Evolutionary conservation across 2,113 vertebrate species (phyloP), one percentile per base, ranked within the genome.

Genomic region (Oxyruncus cristatus): DNA sequence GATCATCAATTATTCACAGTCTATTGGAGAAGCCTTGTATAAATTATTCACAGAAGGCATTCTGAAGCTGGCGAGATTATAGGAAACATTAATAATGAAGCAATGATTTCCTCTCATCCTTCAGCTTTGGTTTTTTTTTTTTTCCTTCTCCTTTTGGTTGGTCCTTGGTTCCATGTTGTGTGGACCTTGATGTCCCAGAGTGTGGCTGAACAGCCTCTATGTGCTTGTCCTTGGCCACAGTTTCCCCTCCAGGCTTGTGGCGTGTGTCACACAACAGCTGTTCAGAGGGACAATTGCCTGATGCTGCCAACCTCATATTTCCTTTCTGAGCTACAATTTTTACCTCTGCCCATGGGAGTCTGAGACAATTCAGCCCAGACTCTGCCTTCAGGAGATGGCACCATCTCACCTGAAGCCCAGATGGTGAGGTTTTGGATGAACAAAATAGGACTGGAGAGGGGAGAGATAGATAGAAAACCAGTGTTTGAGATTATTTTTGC

Each of bases 1-100:
- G 20, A 95, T 42, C 66, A 92, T 96, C 79, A 97, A 96, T 97
- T 95, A 96, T 92, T 95, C 87, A 94, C 86, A 71, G 78, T 77
- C 79, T 94, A 49, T 95, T 95, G 93, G 87, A 96, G 93, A 95
- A 93, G 70, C 76, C 81, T 92, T 0, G 0, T 63, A 77, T 95
- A 80, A 95, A 95, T 96, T 88, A 96, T 96, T 97, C 85, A 96
- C 22, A 1, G 62, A 87, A 91, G 82, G 79, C 85, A 86, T 95
- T 93, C 76, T 95, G 82, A 93, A 96, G 71, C 85, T 93, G 82
- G 56, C 2, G 20, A 96, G 75, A 88, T 95, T 92, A 90, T 92
- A 92, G 83, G 70, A 87, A 86, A 93, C 68, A 84, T 95, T 88
- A 95, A 88, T 93, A 95, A 94, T 74, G 85, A 70, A 94, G 72